Evolutionary conservation across 2,797 vertebrate species (phyloP).

Genomic region (Ficedula albicollis): DNA sequence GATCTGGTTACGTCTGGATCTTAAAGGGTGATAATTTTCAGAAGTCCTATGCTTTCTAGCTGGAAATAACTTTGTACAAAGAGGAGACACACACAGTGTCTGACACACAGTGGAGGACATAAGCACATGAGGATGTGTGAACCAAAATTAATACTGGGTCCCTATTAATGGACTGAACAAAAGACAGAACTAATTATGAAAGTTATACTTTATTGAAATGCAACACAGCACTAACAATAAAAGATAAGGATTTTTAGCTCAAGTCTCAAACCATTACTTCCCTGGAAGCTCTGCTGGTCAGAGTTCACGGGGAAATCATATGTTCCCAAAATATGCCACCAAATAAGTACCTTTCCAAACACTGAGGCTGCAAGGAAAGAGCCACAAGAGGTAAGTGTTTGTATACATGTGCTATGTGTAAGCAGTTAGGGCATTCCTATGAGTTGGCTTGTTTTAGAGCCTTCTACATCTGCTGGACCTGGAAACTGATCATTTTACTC

Average conservation of each 20-base stretch:
- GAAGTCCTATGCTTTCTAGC: background rate
- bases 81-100: background rate
- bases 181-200: background rate
- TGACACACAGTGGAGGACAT: background rate
- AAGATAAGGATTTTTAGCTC: background rate
- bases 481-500: background rate
- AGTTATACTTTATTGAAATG: background rate
- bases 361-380: background rate
- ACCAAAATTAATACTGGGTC: background rate
- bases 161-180: background rate
- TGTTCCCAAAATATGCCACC: background rate
- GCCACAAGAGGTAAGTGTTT: background rate
- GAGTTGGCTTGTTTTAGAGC: background rate
- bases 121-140: background rate
- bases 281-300: background rate
- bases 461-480: background rate
- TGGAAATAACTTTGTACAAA: background rate
- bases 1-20: background rate
- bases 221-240: background rate
- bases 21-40: background rate
- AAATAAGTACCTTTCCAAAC: background rate
- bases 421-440: background rate
- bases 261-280: background rate
- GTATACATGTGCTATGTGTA: rapidly evolving
- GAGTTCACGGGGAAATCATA: background rate